Conservation (phyloP, 2,797 vertebrate species). For the Xenentodon cancila region DNA sequence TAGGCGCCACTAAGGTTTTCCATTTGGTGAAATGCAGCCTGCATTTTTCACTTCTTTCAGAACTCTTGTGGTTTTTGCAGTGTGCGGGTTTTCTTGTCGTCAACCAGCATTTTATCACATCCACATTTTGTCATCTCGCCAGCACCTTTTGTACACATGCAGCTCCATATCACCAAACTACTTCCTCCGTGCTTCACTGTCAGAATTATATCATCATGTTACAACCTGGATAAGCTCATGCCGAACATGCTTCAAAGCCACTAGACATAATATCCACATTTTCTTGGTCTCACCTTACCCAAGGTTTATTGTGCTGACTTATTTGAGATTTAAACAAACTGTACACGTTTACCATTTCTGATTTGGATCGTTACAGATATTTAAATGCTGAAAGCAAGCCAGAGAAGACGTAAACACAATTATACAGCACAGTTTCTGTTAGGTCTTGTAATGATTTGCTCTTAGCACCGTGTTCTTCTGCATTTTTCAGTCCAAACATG, state of each 20-base stretch:
- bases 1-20: neutral
- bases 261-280: too few relatives aligned
- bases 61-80: neutral
- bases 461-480: neutral
- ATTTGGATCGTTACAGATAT: too few relatives aligned
- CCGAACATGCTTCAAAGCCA: too few relatives aligned
- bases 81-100: neutral
- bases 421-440: neutral
- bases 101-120: neutral
- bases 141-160: neutral
- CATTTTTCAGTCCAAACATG: neutral
- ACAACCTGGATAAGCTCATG: neutral
- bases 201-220: neutral
- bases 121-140: neutral
- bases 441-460: neutral
- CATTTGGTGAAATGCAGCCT: neutral
- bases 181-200: neutral
- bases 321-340: too few relatives aligned
- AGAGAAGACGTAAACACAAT: neutral
- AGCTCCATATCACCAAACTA: neutral
- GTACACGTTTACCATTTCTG: too few relatives aligned
- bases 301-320: neutral
- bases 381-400: too few relatives aligned
- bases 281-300: neutral
- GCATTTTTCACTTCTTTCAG: neutral